Evolutionary conservation across 2,113 vertebrate genomes (phyloP).

Genomic region (Laterallus jamaicensis): DNA sequence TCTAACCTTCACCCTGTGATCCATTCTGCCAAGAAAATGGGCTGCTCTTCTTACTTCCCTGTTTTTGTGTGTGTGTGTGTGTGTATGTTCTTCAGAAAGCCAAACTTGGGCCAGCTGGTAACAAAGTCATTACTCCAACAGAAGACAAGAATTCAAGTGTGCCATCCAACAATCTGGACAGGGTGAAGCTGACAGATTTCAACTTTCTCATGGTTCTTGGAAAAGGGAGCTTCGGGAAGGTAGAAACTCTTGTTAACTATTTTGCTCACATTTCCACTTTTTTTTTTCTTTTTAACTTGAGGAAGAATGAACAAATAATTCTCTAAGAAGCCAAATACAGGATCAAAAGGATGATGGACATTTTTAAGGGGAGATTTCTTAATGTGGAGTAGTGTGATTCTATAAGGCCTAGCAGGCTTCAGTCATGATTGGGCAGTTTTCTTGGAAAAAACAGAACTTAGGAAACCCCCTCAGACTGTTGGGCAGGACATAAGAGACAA

Average conservation of each 20-base stretch:
- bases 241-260: slow-evolving; percentile 59
- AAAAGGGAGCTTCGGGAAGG: slow-evolving; percentile 98
- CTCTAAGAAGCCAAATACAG: not conserved
- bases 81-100: slow-evolving; percentile 88
- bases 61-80: slow-evolving; percentile 55
- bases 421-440: not conserved
- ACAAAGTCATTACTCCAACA: slow-evolving; percentile 90
- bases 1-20: not conserved
- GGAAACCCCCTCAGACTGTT: not conserved
- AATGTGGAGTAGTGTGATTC: not conserved
- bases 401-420: not conserved
- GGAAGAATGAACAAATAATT: not conserved
- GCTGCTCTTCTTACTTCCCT: not conserved
- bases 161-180: slow-evolving; percentile 89
- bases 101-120: slow-evolving; percentile 89
- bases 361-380: not conserved
- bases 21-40: not conserved
- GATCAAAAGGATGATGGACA: not conserved
- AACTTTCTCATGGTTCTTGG: slow-evolving; percentile 96
- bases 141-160: slow-evolving; percentile 85
- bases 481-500: not conserved
- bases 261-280: not conserved
- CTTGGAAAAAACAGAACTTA: not conserved
- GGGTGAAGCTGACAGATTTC: slow-evolving; percentile 91
- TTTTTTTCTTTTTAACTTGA: not conserved